Conservation (phyloP, 2,888 invertebrate species). For the Drosophila tanythrix region DNA sequence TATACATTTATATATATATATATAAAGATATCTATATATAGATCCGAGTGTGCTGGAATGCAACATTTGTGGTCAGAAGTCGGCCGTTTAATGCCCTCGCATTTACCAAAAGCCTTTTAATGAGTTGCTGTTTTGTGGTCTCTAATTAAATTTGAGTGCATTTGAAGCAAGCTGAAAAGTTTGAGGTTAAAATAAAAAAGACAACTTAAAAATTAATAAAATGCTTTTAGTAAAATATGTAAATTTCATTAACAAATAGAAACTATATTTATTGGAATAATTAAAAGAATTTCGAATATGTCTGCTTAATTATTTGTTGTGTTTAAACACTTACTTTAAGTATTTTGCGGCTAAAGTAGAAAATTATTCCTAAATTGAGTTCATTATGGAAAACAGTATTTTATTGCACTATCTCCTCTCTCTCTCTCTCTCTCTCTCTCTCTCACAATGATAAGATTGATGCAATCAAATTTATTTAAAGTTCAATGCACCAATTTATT, state of each 20-base stretch:
- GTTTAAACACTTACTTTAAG: too few species aligned
- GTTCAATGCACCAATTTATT: conserved; percentile 13
- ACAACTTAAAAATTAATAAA: background rate
- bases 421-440: background rate
- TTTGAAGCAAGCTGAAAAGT: background rate
- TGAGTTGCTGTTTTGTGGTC: background rate
- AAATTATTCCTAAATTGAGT: too few species aligned
- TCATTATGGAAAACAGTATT: background rate
- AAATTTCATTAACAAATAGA: background rate
- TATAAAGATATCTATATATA: background rate
- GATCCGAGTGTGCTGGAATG: background rate
- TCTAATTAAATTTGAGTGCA: background rate
- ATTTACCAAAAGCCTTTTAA: background rate
- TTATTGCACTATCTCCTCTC: too few species aligned
- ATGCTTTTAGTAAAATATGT: background rate
- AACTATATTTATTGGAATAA: background rate
- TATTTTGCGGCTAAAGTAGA: too few species aligned
- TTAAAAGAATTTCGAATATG: too few species aligned
- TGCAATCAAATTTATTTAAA: background rate
- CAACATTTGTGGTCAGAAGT: conserved; percentile 20
- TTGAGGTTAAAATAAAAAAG: background rate
- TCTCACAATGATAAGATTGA: background rate
- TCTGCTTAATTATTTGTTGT: too few species aligned
- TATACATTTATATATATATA: background rate
- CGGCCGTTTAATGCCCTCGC: conserved; percentile 31